Base-by-base conservation (phyloP, 2,113 vertebrate species). In the Pithys albifrons region DNA sequence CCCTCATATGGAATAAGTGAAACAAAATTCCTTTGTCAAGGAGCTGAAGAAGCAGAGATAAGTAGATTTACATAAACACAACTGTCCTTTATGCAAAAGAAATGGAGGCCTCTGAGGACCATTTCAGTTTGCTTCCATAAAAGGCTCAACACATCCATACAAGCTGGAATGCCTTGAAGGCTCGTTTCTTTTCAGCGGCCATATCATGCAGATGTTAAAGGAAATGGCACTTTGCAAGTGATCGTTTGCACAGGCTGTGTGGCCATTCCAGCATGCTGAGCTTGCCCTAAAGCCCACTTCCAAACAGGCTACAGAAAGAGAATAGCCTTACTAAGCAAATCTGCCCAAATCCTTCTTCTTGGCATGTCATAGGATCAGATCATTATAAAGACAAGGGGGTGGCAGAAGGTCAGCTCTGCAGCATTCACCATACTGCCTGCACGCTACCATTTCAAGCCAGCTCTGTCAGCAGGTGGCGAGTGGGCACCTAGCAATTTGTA, bases 391-490 rank as follows among this genome's bases (percentile, higher is more conserved):
- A 51, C 2, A 8, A 4, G 4, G 48, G 45, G 25, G 14, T 66
- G 24, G 54, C 46, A 83, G 83, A 75, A 88, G 88, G 71, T 89
- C 81, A 96, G 45, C 5, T 3, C 6, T 58, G 64, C 77, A 90
- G 90, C 12, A 19, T 55, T 77, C 3, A 2, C 72, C 48, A 54
- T 0, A 0, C 8, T 1, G 2, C 18, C 69, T 88, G 66, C 41
- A 18, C 0, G 2, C 39, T 65, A 35, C 25, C 29, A 4, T 82
- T 87, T 83, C 58, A 35, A 13, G 3, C 41, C 1, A 2, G 10
- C 41, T 87, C 67, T 11, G 1, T 41, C 0, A 0, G 24, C 7
- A 4, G 17, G 33, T 4, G 2, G 13, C 1, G 5, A 84, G 41
- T 27, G 35, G 11, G 9, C 1, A 2, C 28, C 20, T 22, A 20